Conservation (phyloP, 2,113 vertebrate species). For the Etheostoma cragini region DNA sequence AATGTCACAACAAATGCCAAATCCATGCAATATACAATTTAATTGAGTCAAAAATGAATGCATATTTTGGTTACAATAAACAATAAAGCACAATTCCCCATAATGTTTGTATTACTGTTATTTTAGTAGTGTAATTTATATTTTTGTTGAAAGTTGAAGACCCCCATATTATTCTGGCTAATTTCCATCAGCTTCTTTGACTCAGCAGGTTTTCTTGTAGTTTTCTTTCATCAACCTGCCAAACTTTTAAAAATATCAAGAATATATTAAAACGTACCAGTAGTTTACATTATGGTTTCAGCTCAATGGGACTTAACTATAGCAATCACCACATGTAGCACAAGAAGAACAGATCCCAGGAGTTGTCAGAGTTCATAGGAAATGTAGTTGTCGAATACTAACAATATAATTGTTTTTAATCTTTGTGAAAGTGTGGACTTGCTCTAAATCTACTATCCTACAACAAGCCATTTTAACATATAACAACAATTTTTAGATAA, state of each 20-base stretch:
- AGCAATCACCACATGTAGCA: neutral
- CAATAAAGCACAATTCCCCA: slow-evolving; percentile 41
- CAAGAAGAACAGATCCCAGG: neutral
- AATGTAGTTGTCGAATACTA: neutral
- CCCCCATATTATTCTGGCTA: neutral
- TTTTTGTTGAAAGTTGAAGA: neutral
- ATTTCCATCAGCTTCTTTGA: neutral
- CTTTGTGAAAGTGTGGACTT: neutral
- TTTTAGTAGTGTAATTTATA: neutral
- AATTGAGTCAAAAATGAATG: neutral
- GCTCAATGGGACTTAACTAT: neutral
- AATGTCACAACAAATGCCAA: slow-evolving; percentile 27
- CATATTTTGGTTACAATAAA: slow-evolving; percentile 32
- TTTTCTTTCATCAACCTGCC: neutral
- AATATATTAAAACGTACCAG: neutral
- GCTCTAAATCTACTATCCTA: neutral
- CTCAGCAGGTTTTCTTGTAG: rapidly evolving
- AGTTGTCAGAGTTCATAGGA: neutral
- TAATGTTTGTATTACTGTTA: slow-evolving; percentile 3
- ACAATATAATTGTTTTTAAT: neutral
- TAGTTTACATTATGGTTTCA: neutral
- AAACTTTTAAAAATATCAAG: neutral
- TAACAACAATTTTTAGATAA: no score
- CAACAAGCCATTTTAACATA: no score
- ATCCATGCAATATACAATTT: slow-evolving; percentile 4